Evolutionary conservation across 2,797 vertebrate genomes (phyloP).

Genomic region (Cyprinella venusta): DNA sequence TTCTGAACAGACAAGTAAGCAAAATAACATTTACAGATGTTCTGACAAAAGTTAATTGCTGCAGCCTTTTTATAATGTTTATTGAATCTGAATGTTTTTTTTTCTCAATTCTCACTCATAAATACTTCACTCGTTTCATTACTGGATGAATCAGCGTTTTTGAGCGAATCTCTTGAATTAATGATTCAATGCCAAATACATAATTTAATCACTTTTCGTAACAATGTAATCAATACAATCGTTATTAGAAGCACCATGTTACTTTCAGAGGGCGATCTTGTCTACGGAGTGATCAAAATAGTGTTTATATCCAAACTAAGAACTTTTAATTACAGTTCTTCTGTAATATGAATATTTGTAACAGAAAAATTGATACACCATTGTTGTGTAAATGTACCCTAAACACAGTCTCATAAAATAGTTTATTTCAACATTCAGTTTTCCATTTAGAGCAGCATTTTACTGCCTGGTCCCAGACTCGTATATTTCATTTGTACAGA

Average conservation of each 20-base stretch:
- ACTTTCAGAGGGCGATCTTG: neutral
- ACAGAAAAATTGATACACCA: neutral
- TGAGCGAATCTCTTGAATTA: neutral
- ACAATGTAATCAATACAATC: neutral
- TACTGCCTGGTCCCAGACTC: too few species aligned
- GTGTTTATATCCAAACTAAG: neutral
- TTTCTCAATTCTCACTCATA: neutral
- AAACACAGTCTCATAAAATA: neutral
- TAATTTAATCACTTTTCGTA: neutral
- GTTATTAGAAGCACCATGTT: neutral
- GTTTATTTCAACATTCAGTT: neutral
- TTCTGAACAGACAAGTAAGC: too few species aligned
- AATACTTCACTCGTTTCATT: neutral
- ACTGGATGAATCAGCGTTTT: neutral
- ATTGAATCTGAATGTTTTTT: too few species aligned
- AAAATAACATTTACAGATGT: too few species aligned
- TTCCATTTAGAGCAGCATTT: conserved; percentile 11
- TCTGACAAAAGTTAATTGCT: neutral
- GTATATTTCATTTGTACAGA: too few species aligned
- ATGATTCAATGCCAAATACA: neutral
- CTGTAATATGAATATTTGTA: neutral
- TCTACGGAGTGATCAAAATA: too few species aligned
- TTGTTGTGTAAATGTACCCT: neutral
- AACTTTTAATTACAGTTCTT: neutral
- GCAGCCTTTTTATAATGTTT: neutral